Conservation (phyloP, 30 jellyfish, hydroid and myxozoan species). For the Euphysa ruthae region DNA sequence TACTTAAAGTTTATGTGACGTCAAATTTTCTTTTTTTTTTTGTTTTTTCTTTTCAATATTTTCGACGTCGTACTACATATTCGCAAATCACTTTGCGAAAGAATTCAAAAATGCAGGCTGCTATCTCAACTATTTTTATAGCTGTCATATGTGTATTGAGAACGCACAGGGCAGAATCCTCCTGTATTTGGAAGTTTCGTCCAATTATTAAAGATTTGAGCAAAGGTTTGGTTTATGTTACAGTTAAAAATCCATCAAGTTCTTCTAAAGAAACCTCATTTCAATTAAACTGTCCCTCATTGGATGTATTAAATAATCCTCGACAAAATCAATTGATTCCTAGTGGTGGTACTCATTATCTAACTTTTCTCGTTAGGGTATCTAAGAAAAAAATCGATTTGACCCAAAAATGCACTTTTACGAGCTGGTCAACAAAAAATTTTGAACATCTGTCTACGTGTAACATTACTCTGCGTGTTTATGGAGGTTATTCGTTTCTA, state of each 20-base stretch:
- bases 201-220: not conserved
- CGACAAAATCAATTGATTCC: not conserved
- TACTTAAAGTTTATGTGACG: too few species aligned
- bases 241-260: not conserved
- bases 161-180: too few species aligned
- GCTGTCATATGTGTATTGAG: too few species aligned
- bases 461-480: not conserved
- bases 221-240: not conserved
- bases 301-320: not conserved
- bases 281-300: not conserved
- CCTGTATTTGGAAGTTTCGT: not conserved
- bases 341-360: too few species aligned
- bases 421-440: not conserved
- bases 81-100: too few species aligned
- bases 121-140: too few species aligned
- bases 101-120: too few species aligned
- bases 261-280: not conserved
- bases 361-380: too few species aligned
- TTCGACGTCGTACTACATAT: too few species aligned
- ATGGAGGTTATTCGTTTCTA: not conserved
- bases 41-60: too few species aligned
- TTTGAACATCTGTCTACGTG: not conserved
- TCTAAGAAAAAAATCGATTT: not conserved
- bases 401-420: not conserved
- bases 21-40: too few species aligned